Base-by-base conservation (phyloP, 2,113 vertebrate genomes). In the Parus major region DNA sequence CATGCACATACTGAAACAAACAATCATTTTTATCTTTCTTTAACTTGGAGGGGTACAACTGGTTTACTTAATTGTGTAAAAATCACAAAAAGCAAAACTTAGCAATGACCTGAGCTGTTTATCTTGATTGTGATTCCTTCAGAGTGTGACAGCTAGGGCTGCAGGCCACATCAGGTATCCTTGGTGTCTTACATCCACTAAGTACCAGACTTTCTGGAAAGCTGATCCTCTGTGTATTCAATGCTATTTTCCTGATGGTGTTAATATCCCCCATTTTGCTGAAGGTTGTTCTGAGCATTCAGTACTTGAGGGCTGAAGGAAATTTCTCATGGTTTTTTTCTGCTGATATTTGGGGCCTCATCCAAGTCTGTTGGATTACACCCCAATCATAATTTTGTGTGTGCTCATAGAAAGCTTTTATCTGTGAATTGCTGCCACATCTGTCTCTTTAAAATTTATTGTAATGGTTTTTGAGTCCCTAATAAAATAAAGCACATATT, bases 381-480 rank as follows among this genome's bases (percentile, higher is more conserved):
- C 79, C 11, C 71, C 64, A 94, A 7, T 78, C 68, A 81, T 52
- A 73, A 29, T 95, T 86, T 18, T 31, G 56, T 77, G 42, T 70
- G 47, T 86, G 88, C 64, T 88, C 1, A 0, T 36, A 63, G 47
- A 92, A 90, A 73, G 52, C 88, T 95, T 96, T 96, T 86, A 83
- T 93, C 85, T 90, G 64, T 60, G 90, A 70, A 71, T 70, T 92
- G 52, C 31, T 88, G 68, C 64, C 72, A 92, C 80, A 86, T 93
- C 76, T 97, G 60, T n/a, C 19, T 83, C 68, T 88, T 88, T 71
- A 92, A 71, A 86, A 81, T 81, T 92, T 86, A 71, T 88, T 92
- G 49, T 78, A 88, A 68, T 46, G 53, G 49, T 46, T 83, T 76
- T 95, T 86, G 72, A 92, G 57, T 78, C 19, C 25, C 60, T 71